These are phyloP conservation scores for Microdon myrmicae DNA, from an alignment of 2,888 invertebrate species.

Conservation along the genomic window DNA sequence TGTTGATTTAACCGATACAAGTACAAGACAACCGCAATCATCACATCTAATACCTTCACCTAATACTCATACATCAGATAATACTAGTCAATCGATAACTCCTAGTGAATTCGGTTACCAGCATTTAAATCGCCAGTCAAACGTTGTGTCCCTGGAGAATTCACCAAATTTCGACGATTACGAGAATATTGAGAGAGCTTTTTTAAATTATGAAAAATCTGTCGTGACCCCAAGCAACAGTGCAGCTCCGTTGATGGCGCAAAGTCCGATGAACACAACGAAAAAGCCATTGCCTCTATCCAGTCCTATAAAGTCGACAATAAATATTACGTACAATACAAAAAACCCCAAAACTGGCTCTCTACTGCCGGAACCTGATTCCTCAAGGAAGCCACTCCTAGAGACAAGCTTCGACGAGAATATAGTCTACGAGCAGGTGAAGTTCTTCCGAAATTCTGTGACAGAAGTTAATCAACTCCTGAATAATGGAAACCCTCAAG, in stretches of 20 bases:
- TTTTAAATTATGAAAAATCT: slow-evolving; percentile 54
- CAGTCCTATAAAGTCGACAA: slow-evolving; percentile 76
- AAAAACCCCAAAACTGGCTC: slow-evolving; percentile 70
- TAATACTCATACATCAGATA: slow-evolving; percentile 62
- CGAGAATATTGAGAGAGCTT: slow-evolving; percentile 57
- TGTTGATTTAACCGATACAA: slow-evolving; percentile 54
- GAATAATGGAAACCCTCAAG: slow-evolving; percentile 56
- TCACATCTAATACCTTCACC: slow-evolving; percentile 60
- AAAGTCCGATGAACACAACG: slow-evolving; percentile 35
- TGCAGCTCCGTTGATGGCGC: slow-evolving; percentile 55
- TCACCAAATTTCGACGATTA: slow-evolving; percentile 65
- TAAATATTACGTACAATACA: slow-evolving; percentile 74
- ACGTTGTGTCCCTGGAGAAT: slow-evolving; percentile 64
- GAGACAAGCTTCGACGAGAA: slow-evolving; percentile 71
- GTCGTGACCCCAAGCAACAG: slow-evolving; percentile 60
- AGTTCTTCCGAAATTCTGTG: slow-evolving; percentile 78
- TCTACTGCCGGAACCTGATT: slow-evolving; percentile 55
- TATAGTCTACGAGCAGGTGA: slow-evolving; percentile 79
- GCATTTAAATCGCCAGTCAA: slow-evolving; percentile 65
- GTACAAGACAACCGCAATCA: slow-evolving; percentile 54
- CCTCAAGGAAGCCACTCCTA: slow-evolving; percentile 64
- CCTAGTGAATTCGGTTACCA: slow-evolving; percentile 67
- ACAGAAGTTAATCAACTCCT: slow-evolving; percentile 78
- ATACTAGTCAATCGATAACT: slow-evolving; percentile 67
- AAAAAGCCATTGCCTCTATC: slow-evolving; percentile 55